Base-by-base conservation (phyloP, 64 coral and sea anemone species). In the Pachyseris speciosa region DNA sequence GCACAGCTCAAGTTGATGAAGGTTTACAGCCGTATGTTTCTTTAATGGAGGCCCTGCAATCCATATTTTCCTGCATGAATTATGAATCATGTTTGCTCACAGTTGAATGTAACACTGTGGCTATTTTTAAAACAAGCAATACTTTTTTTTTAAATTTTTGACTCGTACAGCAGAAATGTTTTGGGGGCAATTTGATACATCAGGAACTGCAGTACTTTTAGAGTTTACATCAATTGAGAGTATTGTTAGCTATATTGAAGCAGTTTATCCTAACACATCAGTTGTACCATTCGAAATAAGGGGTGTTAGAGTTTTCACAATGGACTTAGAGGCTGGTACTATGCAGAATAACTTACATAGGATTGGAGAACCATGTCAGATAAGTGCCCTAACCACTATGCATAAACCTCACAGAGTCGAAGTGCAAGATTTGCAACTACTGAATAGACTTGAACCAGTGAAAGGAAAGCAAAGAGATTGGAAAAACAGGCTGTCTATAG, bases 141-240 rank as follows among this genome's bases (percentile, higher is more conserved):
- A n/a, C n/a, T n/a, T 43, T 40, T 34, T n/a, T 37, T 75, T 43
- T 22, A 75, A 20, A 40, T 75, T 43, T 19, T 43, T 45, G 4
- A 45, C 11, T 45, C 43, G 4, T 11, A 45, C 11, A 45, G 43
- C 43, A 45, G 43, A 45, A 45, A 45, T 45, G 43, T 45, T 39
- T 12, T 50, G 12, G 33, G 72, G 28, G 2, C 16, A 45, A 75
- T 75, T 75, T 75, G 72, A 75, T 41, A 30, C 39, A 5, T 75
- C 25, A 75, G 72, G 72, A 75, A 75, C 72, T 43, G 72, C 72
- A 75, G 72, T 75, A 45, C 72, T 75, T 75, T 75, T 75, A 39
- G 72, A 75, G 25, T 19, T 75, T 75, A 5, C 72, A 26, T 75
- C 72, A 75, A 42, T 25, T 75, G 12, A 75, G 6, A 75, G 47